Evolutionary conservation across 2,797 vertebrate genomes (phyloP).

Genomic region (Diplodus puntazzo): DNA sequence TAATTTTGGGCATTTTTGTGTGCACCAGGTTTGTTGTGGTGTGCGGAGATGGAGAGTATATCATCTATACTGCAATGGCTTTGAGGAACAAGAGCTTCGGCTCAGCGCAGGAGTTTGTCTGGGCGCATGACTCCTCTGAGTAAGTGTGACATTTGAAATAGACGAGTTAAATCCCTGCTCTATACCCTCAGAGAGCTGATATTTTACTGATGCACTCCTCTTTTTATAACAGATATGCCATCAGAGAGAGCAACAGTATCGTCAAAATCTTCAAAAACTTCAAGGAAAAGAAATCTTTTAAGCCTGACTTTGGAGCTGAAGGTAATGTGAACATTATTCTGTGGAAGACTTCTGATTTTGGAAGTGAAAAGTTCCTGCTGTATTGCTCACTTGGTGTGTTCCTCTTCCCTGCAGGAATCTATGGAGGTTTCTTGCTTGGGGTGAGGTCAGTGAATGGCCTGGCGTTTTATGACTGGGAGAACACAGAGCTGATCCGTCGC

Average conservation of each 20-base stretch:
- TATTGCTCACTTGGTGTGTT: constrained; percentile 23
- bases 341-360: constrained; percentile 2
- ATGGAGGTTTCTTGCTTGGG: constrained; percentile 95
- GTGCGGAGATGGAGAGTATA: constrained; percentile 92
- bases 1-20: constrained; percentile 21
- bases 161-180: neutral
- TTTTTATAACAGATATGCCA: constrained; percentile 89
- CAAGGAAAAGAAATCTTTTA: constrained; percentile 99
- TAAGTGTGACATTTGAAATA: constrained; percentile 81
- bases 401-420: constrained; percentile 87
- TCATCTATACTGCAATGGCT: constrained; percentile 96
- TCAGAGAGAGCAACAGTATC: constrained; percentile 95
- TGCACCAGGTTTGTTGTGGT: constrained; percentile 94
- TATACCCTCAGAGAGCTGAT: neutral
- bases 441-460: constrained; percentile 96
- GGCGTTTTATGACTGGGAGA: constrained; percentile 99
- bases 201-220: neutral
- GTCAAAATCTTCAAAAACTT: constrained; percentile 99
- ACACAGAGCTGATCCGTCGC: constrained; percentile 96
- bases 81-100: constrained; percentile 99
- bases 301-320: constrained; percentile 99
- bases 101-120: constrained; percentile 97
- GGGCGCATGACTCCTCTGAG: constrained; percentile 99
- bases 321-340: constrained; percentile 76
- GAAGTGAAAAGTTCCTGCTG: neutral